Evolutionary conservation across 2,113 vertebrate species (phyloP), one percentile per base, ranked within the genome.

Genomic region (Bambusicola thoracicus): DNA sequence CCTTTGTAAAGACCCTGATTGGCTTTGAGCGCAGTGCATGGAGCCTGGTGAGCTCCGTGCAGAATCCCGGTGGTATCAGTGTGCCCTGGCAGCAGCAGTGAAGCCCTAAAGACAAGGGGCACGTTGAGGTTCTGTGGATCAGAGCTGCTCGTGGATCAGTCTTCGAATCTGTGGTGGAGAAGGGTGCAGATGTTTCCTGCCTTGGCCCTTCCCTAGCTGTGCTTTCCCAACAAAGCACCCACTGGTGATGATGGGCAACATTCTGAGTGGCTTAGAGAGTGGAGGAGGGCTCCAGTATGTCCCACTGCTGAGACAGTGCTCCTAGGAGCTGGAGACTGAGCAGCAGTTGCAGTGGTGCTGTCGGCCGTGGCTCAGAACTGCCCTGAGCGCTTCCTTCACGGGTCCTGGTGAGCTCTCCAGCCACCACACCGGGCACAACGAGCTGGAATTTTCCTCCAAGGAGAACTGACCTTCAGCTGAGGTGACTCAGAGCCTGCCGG

Each of bases 381-480:
- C 68, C 49, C 34, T 21, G 59, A 51, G 55, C 76, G 49, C 66
- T 63, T 84, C 69, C 29, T 63, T 38, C 40, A 25, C 13, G 2
- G 38, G 63, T 67, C 38, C 61, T 6, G 7, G 27, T 5, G 51
- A 53, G 51, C 15, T 30, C 48, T 14, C 48, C 48, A 14, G 49
- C 44, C 44, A 36, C 79, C 17, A 36, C 38, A 15, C 29, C 85
- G 70, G 41, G 46, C 78, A 59, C 44, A 84, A 91, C 73, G 48
- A 24, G 14, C 67, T 95, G 95, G 96, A 95, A 94, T 96, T 96
- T 96, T 95, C 94, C 92, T 96, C 74, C 3, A 0, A 83, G 72
- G 72, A 95, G 70, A 67, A 63, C 53, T 96, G 92, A 95, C 94
- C 92, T 92, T 85, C 34, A 58, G 72, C 89, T 77, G 79, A 92